Percentiles rank a stretch among this genome's conserved stretches.
These are phyloP conservation scores for Platerodrilus igneus DNA, from an alignment of 2,888 invertebrate genomes.

Conservation along the genomic window DNA sequence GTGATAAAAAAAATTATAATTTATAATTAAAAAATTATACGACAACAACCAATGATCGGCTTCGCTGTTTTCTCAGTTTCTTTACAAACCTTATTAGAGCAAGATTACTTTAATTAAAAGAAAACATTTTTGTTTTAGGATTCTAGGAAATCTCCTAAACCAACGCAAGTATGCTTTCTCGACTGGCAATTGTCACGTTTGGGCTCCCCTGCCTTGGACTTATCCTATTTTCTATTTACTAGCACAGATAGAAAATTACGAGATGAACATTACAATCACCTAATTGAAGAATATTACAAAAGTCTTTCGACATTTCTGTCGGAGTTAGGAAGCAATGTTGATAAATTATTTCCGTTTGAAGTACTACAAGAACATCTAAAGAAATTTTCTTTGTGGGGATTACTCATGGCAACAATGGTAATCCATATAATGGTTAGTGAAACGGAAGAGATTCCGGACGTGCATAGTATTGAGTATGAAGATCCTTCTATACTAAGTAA, in stretches of 20 bases:
- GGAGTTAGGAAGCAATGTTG: constrained; percentile 32
- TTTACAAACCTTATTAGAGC: too few species aligned
- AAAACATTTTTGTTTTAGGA: constrained; percentile 19
- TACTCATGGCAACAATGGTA: constrained; percentile 30
- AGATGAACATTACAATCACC: constrained; percentile 26
- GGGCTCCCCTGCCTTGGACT: constrained; percentile 35
- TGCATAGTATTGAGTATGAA: constrained; percentile 14
- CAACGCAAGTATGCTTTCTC: constrained; percentile 32
- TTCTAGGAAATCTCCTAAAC: constrained; percentile 17
- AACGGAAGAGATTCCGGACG: constrained; percentile 27
- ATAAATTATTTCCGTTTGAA: constrained; percentile 34
- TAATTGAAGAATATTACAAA: constrained; percentile 32
- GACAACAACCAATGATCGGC: too few species aligned
- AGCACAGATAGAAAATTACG: constrained; percentile 30
- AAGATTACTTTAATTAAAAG: too few species aligned
- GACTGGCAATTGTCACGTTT: constrained; percentile 35
- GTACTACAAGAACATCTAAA: constrained; percentile 32
- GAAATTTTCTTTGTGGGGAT: constrained; percentile 33
- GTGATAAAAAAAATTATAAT: too few species aligned
- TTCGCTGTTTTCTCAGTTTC: too few species aligned
- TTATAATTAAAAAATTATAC: too few species aligned
- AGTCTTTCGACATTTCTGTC: constrained; percentile 27
- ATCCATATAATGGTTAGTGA: constrained; percentile 33
- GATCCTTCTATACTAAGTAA: constrained; percentile 17
- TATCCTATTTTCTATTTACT: constrained; percentile 38